These are phyloP conservation scores for Phataginus tetradactyla DNA, from an alignment of 2,797 vertebrate species.

Conservation along the genomic window DNA sequence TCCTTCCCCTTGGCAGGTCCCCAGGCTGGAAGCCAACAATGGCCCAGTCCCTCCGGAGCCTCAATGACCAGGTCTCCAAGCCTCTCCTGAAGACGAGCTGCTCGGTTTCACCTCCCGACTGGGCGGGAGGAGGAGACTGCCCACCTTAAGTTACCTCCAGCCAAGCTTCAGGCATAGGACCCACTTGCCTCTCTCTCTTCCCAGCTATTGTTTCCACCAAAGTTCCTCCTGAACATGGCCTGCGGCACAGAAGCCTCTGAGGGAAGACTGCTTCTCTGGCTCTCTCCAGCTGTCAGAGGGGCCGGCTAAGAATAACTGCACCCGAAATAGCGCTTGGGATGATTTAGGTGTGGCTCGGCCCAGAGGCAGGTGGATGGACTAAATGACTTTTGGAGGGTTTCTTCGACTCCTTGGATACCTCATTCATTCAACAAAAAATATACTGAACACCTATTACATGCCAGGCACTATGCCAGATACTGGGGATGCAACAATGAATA, in stretches of 20 bases:
- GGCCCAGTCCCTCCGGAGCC: neutral
- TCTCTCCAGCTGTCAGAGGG: slow-evolving; percentile 79
- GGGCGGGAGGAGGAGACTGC: neutral
- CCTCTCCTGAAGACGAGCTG: neutral
- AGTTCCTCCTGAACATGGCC: slow-evolving; percentile 35
- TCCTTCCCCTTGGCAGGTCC: neutral
- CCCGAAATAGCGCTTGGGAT: slow-evolving; percentile 74
- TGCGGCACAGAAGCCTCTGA: slow-evolving; percentile 47
- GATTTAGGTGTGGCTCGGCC: slow-evolving; percentile 71
- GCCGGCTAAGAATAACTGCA: slow-evolving; percentile 79
- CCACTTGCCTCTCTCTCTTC: slow-evolving; percentile 22
- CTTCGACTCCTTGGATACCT: neutral
- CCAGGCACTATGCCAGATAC: neutral
- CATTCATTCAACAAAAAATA: slow-evolving; percentile 3
- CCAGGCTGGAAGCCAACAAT: neutral
- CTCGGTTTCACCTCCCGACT: neutral
- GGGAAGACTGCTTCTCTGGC: slow-evolving; percentile 62
- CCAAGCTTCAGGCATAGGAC: slow-evolving; percentile 25
- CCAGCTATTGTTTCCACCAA: slow-evolving; percentile 53
- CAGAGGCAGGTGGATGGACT: slow-evolving; percentile 76
- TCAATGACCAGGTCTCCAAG: neutral
- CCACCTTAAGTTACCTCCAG: slow-evolving; percentile 8
- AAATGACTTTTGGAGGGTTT: slow-evolving; percentile 26
- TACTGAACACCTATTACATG: neutral
- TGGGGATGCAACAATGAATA: neutral